Base-by-base conservation (phyloP, 2,888 invertebrate species). In the Phyllotreta striolata region DNA sequence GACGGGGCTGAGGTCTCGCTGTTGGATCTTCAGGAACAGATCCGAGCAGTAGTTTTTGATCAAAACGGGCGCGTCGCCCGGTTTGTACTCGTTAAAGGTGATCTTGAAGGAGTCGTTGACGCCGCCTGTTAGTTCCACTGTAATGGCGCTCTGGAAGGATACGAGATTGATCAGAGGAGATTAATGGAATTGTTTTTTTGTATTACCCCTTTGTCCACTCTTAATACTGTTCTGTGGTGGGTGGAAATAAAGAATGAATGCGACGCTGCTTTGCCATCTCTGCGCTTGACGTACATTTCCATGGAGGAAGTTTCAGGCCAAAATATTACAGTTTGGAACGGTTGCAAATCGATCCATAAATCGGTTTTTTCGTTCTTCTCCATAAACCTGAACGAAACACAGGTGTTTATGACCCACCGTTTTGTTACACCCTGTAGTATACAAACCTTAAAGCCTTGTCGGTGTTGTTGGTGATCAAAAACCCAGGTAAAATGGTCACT, bases 11-110 rank as follows among this genome's bases (percentile, higher is more conserved):
- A 86, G 71, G 70, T 82, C 82, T 37, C 80, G 76, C 81, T 93
- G 93, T 71, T 92, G 89, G 41, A 93, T 85, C 78, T 92, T 92
- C 44, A 93, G 81, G 80, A 92, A 92, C 56, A 93, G 81, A 74
- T 93, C 91, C 55, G 90, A 89, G 77, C 93, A 93, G 38, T 91
- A 84, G 80, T 97, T 97, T 78, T 95, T 90, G 34, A 97, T 84
- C 57, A 92, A 84, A 0, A 93, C 90, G 0, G 95, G 91, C 7
- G 93, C 92, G 82, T 92, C 91, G 0, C 96, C 95, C 1, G 82
- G 78, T 40, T 84, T 79, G 80, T 93, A 96, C 51, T 89, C 86
- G 74, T 88, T 86, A 77, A 96, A 91, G 0, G 88, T 88, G 54
- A 95, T 87, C 70, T 86, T 87, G 78, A 91, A 91, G 0, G 93